These are phyloP conservation scores for Balaeniceps rex DNA, from an alignment of 2,113 vertebrate genomes.

Conservation along the genomic window DNA sequence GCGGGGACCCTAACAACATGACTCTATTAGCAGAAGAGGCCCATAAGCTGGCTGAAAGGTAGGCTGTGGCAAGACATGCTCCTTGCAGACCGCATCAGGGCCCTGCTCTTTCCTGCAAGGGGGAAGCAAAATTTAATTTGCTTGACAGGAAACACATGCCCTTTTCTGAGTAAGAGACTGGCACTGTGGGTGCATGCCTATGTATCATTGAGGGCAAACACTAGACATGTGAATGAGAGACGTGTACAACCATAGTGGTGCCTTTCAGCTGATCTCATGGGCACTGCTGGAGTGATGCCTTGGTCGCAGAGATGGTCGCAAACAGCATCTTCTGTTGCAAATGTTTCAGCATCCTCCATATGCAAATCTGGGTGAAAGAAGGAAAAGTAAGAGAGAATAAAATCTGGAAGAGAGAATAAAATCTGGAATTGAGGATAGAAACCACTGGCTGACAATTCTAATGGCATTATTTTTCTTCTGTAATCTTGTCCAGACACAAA, in stretches of 20 bases:
- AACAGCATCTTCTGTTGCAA: neutral
- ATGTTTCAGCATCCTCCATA: neutral
- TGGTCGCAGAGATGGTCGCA: neutral
- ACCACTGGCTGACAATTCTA: neutral
- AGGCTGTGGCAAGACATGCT: neutral
- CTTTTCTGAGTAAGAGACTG: neutral
- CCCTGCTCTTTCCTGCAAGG: neutral
- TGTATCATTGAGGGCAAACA: neutral
- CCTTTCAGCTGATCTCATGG: neutral
- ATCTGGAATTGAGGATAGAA: neutral
- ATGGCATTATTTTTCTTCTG: neutral
- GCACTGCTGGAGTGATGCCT: neutral
- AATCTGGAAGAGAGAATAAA: neutral
- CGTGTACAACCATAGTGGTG: fast-evolving
- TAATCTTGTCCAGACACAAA: conserved; percentile 80
- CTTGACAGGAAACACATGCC: fast-evolving
- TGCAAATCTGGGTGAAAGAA: neutral
- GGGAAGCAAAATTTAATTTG: neutral
- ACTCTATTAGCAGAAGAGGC: conserved; percentile 95
- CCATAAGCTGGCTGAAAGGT: conserved; percentile 90
- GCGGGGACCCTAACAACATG: conserved; percentile 93
- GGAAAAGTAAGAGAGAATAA: neutral
- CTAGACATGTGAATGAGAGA: neutral
- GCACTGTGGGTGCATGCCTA: neutral
- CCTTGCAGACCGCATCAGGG: fast-evolving